A percentile compares a stretch with the other conserved stretches of the same genome.
phyloP scores from a whole-genome alignment of 2,113 vertebrate genomes.

The Romanogobio albipinnatus region DNA sequence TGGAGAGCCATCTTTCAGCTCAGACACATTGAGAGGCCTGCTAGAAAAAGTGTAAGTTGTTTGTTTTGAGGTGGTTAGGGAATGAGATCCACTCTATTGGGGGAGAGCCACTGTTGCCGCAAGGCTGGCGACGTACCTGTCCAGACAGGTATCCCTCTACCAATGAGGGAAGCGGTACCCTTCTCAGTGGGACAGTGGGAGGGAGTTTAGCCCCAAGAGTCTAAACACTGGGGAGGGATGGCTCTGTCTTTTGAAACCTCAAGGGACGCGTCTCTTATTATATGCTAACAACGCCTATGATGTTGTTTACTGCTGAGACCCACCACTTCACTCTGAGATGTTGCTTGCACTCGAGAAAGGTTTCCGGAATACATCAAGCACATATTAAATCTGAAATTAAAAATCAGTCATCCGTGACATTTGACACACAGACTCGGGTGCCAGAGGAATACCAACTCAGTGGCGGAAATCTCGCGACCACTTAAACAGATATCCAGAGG shows the following conservation, averaged over 20 bases:
- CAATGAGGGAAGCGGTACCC: constrained; percentile 57
- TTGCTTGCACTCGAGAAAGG: constrained; percentile 65
- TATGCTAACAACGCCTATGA: constrained; percentile 71
- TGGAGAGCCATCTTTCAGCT: constrained; percentile 34
- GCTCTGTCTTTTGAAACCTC: constrained; percentile 70
- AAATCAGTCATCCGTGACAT: constrained; percentile 72
- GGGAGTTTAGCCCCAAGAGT: constrained; percentile 59
- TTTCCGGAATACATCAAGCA: constrained; percentile 70
- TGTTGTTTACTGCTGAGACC: constrained; percentile 74
- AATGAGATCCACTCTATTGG: constrained; percentile 61
- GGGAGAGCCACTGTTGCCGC: constrained; percentile 69
- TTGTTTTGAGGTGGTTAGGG: constrained; percentile 66
- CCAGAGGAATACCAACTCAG: constrained; percentile 60
- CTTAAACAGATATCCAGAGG: constrained; percentile 24
- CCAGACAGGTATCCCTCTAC: constrained; percentile 72
- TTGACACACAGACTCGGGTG: constrained; percentile 61
- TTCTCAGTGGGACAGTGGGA: constrained; percentile 46
- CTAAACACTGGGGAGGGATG: constrained; percentile 59
- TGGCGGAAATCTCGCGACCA: constrained; percentile 47
- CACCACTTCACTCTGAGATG: constrained; percentile 60
- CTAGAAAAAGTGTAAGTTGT: constrained; percentile 51
- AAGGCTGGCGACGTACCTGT: constrained; percentile 74
- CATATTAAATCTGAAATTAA: constrained; percentile 77
- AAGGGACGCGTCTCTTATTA: constrained; percentile 71
- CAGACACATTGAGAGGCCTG: constrained; percentile 16